These are phyloP conservation scores for Oscheius sp. DNA, from an alignment of 2,888 invertebrate species.

Conservation along the genomic window DNA sequence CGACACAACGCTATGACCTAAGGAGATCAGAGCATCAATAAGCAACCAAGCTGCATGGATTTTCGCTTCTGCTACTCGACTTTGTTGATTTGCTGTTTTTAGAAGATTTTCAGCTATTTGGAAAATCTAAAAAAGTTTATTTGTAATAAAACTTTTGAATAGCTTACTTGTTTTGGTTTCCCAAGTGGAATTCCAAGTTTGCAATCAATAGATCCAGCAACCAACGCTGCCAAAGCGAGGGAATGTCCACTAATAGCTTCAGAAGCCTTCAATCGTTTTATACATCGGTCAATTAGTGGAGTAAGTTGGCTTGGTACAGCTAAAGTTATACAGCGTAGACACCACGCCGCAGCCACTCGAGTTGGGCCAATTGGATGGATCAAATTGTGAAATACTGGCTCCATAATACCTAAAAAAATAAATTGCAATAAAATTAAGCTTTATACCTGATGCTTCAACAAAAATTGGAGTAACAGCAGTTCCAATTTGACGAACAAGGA, in stretches of 20 bases:
- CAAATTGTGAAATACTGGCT: conserved; percentile 83
- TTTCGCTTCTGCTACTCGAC: conserved; percentile 88
- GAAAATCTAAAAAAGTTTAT: conserved; percentile 77
- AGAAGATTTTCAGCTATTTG: conserved; percentile 95
- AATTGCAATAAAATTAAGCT: not conserved
- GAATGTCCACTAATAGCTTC: conserved; percentile 82
- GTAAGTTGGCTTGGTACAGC: conserved; percentile 94
- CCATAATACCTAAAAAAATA: conserved; percentile 77
- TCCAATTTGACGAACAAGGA: conserved; percentile 87
- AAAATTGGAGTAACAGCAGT: conserved; percentile 91
- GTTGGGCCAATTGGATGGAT: conserved; percentile 94
- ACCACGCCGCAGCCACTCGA: conserved; percentile 90
- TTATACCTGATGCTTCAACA: conserved; percentile 80
- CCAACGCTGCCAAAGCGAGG: conserved; percentile 88
- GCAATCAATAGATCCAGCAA: conserved; percentile 86
- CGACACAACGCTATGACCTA: conserved; percentile 42
- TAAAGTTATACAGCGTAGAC: conserved; percentile 80
- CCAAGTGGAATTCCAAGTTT: conserved; percentile 94
- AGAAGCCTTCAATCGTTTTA: conserved; percentile 81
- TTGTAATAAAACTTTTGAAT: not conserved
- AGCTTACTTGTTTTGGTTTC: conserved; percentile 84
- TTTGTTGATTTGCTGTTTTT: conserved; percentile 94
- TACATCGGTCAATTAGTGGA: conserved; percentile 82
- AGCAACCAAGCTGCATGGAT: conserved; percentile 97
- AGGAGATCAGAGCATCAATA: conserved; percentile 83